phyloP scores from a whole-genome alignment of 1,140 invertebrate species.

The Cydia amplana region DNA sequence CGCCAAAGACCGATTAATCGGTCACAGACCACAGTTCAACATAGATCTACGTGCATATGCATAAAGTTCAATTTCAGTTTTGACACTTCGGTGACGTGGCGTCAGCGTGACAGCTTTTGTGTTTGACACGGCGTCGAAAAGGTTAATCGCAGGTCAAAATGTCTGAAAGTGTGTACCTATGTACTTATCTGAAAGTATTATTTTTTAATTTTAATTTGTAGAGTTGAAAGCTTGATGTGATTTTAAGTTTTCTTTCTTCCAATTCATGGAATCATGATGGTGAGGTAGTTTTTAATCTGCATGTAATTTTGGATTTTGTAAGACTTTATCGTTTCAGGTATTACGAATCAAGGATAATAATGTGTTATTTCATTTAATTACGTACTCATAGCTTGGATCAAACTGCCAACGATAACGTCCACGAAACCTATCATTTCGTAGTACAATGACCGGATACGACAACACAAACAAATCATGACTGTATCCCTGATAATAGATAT shows the following conservation, averaged over 20 bases:
- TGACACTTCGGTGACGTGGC: too few species aligned
- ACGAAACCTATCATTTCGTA: constrained; percentile 20
- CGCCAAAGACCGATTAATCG: too few species aligned
- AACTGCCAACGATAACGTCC: constrained; percentile 4
- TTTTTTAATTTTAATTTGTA: background rate
- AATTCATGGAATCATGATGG: too few species aligned
- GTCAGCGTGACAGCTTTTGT: too few species aligned
- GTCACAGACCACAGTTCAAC: too few species aligned
- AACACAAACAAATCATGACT: constrained; percentile 20
- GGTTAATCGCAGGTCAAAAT: background rate
- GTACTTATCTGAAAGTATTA: too few species aligned
- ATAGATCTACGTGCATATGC: too few species aligned
- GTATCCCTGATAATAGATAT: constrained; percentile 2
- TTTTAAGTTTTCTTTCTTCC: background rate
- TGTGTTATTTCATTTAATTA: background rate
- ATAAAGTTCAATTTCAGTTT: too few species aligned
- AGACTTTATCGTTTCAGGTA: background rate
- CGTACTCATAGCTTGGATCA: background rate
- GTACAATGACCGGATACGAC: constrained; percentile 13
- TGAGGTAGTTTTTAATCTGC: background rate
- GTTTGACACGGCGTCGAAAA: too few species aligned
- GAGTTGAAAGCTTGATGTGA: background rate
- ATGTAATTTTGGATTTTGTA: background rate
- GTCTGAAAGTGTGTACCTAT: background rate
- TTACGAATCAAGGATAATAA: background rate